Evolutionary conservation across 2,888 invertebrate genomes (phyloP).

Genomic region (Hydrotaea diabolus): DNA sequence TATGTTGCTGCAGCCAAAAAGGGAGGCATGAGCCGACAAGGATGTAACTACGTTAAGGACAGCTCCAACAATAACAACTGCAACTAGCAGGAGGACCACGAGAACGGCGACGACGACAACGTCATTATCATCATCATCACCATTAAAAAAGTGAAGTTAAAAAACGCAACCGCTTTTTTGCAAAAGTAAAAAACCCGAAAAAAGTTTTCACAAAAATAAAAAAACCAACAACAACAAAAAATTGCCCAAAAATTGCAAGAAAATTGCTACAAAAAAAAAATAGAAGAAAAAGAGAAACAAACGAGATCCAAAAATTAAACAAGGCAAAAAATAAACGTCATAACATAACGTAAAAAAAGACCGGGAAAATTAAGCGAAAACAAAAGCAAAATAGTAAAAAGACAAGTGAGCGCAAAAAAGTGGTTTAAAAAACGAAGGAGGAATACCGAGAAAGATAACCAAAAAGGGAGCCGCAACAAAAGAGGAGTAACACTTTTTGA

Average conservation of each 20-base stretch:
- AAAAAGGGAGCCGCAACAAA: background rate
- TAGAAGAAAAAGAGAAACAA: background rate
- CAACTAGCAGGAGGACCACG: background rate
- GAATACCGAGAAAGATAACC: background rate
- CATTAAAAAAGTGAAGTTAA: constrained; percentile 23
- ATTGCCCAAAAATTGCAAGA: background rate
- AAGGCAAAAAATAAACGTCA: background rate
- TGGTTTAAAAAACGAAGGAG: background rate
- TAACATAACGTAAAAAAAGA: background rate
- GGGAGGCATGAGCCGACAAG: constrained; percentile 2
- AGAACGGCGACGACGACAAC: constrained; percentile 8
- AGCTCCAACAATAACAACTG: background rate
- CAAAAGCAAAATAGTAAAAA: background rate
- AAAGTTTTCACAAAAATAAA: constrained; percentile 15
- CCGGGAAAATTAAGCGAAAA: constrained; percentile 17
- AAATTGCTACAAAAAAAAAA: background rate
- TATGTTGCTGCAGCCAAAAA: background rate
- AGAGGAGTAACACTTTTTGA: constrained; percentile 12
- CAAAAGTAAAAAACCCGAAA: constrained; percentile 1
- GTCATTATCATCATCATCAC: background rate
- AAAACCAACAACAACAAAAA: background rate
- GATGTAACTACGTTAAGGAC: background rate
- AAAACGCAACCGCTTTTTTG: background rate
- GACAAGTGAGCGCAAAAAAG: constrained; percentile 8
- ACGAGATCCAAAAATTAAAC: background rate